Percentiles rank a stretch among this genome's conserved stretches.
These are phyloP conservation scores for Battus philenor DNA, from an alignment of 1,140 invertebrate genomes.

Conservation along the genomic window DNA sequence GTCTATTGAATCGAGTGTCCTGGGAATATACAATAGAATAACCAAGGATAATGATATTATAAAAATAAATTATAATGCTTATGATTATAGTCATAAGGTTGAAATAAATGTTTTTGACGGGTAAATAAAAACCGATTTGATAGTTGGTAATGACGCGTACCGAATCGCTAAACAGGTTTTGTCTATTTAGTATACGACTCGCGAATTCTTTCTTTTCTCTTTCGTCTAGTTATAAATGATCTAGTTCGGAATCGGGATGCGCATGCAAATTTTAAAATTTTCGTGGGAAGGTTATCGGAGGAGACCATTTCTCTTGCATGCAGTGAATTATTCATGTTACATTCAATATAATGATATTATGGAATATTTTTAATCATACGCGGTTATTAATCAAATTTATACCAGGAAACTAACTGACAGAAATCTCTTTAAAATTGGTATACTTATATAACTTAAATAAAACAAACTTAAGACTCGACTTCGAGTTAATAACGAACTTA, in stretches of 20 bases:
- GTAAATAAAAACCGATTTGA: conserved; percentile 20
- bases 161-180: conserved; percentile 65
- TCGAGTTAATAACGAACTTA: too few species aligned
- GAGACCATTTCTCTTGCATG: conserved; percentile 8
- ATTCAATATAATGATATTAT: too few species aligned
- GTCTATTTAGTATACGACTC: conserved; percentile 53
- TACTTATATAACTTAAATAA: too few species aligned
- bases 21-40: conserved; percentile 21
- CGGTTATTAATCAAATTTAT: too few species aligned
- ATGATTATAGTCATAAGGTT: conserved; percentile 17
- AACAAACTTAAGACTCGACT: too few species aligned
- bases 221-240: conserved; percentile 45
- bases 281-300: conserved; percentile 41
- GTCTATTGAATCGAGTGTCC: conserved; percentile 29
- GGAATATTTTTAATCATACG: too few species aligned
- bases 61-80: conserved; percentile 22
- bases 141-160: conserved; percentile 56
- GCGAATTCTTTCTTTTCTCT: conserved; percentile 37
- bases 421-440: too few species aligned
- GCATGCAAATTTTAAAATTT: conserved; percentile 48
- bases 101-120: conserved; percentile 1
- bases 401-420: too few species aligned
- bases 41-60: conserved; percentile 12
- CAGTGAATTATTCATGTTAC: conserved; percentile 5
- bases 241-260: conserved; percentile 23